Base-by-base conservation (phyloP, 2,113 vertebrate species). In the Melanerpes aurifrons region DNA sequence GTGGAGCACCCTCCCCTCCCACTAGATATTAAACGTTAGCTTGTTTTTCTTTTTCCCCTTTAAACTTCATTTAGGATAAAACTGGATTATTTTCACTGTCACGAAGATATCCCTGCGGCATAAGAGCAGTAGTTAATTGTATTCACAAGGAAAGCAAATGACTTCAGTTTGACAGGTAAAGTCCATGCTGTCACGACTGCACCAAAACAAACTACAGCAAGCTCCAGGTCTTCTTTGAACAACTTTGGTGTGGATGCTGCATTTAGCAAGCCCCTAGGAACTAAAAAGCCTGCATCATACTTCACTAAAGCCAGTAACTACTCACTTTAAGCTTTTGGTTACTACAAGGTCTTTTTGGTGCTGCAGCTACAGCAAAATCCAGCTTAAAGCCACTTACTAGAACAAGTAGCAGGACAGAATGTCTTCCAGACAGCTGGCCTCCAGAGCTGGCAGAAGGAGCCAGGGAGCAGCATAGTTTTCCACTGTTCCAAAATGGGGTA, bases 251-350 rank as follows among this genome's bases (percentile, higher is more conserved):
- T 2, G 50, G 24, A 59, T 7, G 26, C 37, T 82, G 56, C 17
- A 81, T 68, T 81, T 53, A 79, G 10, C 4, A 58, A 81, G 22
- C 16, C 77, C 89, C 9, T 63, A 40, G 89, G 25, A 45, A 12
- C 59, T 72, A 9, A 0, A 1, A 73, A 82, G 24, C 4, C 21
- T 4, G 0, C 21, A 29, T 50, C 37, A 72, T 13, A 40, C 32
- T 72, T 85, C 45, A 57, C 26, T 40, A 40, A 40, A 83, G n/a
- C 3, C 7, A 68, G 6, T 54, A 93, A 37, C 43, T 82, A 0
- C 35, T 14, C 0, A 70, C 24, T 66, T 86, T 28, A 71, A 54
- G 37, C 14, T 81, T 74, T 25, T 57, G 37, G 20, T 71, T 75
- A 75, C 19, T 72, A 54, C 14, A 54, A 6, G 5, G 32, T 35